These are phyloP conservation scores for Cyprinodon variegatus DNA, from an alignment of 2,113 vertebrate genomes.

Conservation along the genomic window DNA sequence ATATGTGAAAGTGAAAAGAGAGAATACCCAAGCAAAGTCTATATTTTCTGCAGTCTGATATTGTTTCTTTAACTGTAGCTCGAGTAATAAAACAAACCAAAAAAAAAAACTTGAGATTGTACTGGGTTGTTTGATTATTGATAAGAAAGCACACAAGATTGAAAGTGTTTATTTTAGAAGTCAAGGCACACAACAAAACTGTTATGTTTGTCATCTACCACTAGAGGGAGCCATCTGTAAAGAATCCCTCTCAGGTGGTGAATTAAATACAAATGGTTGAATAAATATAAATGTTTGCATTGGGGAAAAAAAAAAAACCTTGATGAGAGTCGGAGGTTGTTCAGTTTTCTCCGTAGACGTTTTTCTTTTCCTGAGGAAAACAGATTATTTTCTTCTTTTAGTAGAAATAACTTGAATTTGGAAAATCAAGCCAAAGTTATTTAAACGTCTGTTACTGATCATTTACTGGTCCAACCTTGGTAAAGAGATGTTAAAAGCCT, in stretches of 20 bases:
- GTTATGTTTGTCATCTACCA: slow-evolving; percentile 57
- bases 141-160: not conserved
- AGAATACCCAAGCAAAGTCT: slow-evolving; percentile 82
- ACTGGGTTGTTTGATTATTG: slow-evolving; percentile 1
- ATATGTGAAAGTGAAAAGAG: slow-evolving; percentile 82
- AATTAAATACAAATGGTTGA: slow-evolving; percentile 54
- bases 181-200: slow-evolving; percentile 50
- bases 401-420: not conserved
- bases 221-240: slow-evolving; percentile 60
- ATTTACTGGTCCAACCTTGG: too few relatives aligned
- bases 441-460: too few relatives aligned
- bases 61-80: slow-evolving; percentile 84
- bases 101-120: slow-evolving; percentile 71
- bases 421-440: not conserved
- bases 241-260: slow-evolving; percentile 8
- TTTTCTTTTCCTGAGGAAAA: slow-evolving; percentile 63
- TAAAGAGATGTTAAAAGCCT: too few relatives aligned
- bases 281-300: slow-evolving; percentile 31
- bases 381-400: not conserved
- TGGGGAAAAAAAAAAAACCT: not conserved
- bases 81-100: slow-evolving; percentile 75
- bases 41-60: slow-evolving; percentile 85
- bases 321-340: too few relatives aligned
- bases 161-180: slow-evolving; percentile 34
- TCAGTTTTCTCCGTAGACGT: slow-evolving; percentile 33